Evolutionary conservation across 1,140 invertebrate species (phyloP), one percentile per base, ranked within the genome.

Genomic region (Popillia japonica): DNA sequence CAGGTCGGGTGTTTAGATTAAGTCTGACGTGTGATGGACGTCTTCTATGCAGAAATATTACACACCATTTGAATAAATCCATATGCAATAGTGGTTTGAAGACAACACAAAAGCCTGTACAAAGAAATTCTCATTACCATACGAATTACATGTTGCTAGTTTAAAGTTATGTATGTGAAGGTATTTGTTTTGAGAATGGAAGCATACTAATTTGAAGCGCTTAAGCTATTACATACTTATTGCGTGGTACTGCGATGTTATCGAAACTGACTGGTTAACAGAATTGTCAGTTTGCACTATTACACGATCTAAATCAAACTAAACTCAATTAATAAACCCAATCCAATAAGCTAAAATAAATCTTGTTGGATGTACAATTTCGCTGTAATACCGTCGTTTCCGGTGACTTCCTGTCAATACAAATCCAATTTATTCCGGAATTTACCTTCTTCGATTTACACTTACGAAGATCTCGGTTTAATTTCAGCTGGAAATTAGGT

Each of bases 51-150:
- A 64, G 61, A 64, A 22, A 20, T 27, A 20, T 64, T 64, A 27
- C 61, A n/a, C n/a, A 27, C n/a, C 22, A 64, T 64, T 64, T 64
- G 61, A 64, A 64, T 64, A 64, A 64, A 64, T 64, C 61, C 61
- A 64, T 64, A 64, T 64, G 61, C 61, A 64, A 64, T 64, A 9
- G 61, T 23, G 9, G 61, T 64, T 20, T 64, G 61, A 64, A 27
- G n/a, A 17, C 61, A 27, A 64, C 20, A 20, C 17, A 64, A 64
- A 17, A 9, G n/a, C n/a, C 17, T 22, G 17, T 64, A 64, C 23
- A 64, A 64, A 64, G 17, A 64, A 64, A 27, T 64, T 64, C 22
- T 64, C 61, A 64, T 64, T 64, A n/a, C n/a, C n/a, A 64, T 64
- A 20, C 61, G 44, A n/a, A 48, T 48, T 48, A 48, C 44, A 48